Evolutionary conservation across 2,888 invertebrate genomes (phyloP), one percentile per base, ranked within the genome.

Genomic region (Microctonus aethiopoides): DNA sequence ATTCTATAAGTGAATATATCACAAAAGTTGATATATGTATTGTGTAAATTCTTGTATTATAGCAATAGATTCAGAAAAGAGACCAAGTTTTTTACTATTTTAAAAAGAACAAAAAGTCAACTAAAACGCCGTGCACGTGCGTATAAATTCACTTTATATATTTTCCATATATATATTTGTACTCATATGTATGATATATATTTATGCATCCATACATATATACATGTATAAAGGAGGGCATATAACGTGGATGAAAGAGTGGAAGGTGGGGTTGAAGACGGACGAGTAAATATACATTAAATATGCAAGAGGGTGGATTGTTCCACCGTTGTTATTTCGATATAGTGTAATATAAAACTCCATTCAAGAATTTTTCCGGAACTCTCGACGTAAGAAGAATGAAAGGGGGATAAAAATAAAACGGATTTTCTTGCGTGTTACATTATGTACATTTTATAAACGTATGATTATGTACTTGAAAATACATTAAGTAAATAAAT

Each of bases 241-340:
- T 46, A 46, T 24, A 62, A 51, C 11, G 39, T 20, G 20, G 60
- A 63, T 26, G 34, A 64, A 64, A 59, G 39, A 60, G 16, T 34
- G 22, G 10, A 24, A 59, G 24, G 26, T 57, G 13, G 34, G 54
- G 34, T 36, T 59, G 46, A 1, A 46, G 63, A n/a, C 41, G 34
- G 32, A 36, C 51, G 29, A 59, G 51, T 64, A 51, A 64, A 59
- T 41, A 54, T 57, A 57, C 57, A 63, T 64, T 64, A 64, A 69
- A 69, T 69, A 69, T 69, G 64, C 46, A 59, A 41, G 59, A 22
- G 63, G 56, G 26, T 36, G 51, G 60, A 32, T 51, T 69, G 46
- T 63, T 64, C 39, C 52, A 52, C 32, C 26, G 32, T 22, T 36
- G 24, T 34, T 51, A 62, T 41, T 46, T 13, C 41, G 64, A 57